Evolutionary conservation across 2,797 vertebrate genomes (phyloP).

Genomic region (Caiman crocodilus): DNA sequence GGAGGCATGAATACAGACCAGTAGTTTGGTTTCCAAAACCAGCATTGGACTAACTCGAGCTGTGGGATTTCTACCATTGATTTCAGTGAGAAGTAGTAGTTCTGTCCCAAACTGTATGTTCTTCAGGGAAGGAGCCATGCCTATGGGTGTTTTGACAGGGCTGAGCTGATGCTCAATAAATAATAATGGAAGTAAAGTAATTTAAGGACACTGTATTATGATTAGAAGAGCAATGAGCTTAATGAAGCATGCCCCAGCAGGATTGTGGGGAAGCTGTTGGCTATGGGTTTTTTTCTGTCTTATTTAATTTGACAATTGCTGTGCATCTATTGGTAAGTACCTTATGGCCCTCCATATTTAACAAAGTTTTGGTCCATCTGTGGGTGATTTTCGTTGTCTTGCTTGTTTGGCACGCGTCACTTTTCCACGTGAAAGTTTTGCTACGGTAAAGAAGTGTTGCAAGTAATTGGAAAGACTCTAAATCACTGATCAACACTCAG

Average conservation of each 20-base stretch:
- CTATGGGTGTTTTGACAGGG: not conserved
- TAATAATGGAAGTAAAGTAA: not conserved
- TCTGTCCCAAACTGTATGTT: not conserved
- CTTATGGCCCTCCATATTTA: not conserved
- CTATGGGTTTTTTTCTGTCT: not conserved
- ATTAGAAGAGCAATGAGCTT: not conserved
- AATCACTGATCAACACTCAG: accelerated
- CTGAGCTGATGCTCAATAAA: not conserved
- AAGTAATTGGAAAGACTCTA: not conserved
- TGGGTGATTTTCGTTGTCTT: not conserved
- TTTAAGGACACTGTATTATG: accelerated
- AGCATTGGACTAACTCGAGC: not conserved
- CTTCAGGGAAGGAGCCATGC: not conserved
- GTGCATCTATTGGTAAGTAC: not conserved
- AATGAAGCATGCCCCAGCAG: not conserved
- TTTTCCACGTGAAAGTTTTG: not conserved
- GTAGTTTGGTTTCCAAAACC: not conserved
- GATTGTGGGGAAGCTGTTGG: not conserved
- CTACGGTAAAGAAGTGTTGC: not conserved
- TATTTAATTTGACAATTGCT: not conserved
- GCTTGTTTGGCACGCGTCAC: not conserved
- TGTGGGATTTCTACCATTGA: not conserved
- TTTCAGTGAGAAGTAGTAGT: not conserved
- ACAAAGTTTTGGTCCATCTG: not conserved
- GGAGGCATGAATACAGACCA: not conserved